Conservation (phyloP, 2,113 vertebrate genomes). For the Cinclus mexicanus region DNA sequence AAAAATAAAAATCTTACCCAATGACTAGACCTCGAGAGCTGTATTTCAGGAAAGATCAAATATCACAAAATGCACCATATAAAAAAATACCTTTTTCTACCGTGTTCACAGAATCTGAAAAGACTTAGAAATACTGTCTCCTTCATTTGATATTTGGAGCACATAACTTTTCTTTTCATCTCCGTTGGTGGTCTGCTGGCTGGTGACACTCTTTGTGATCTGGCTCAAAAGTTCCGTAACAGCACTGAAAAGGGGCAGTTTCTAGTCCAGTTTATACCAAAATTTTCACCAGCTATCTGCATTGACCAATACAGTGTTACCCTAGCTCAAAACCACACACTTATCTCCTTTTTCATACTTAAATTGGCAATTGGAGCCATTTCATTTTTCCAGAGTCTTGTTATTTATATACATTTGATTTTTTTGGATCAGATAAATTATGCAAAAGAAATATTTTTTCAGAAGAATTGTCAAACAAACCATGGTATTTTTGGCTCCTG, state of each 20-base stretch:
- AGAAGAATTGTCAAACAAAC: not conserved
- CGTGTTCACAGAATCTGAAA: not conserved
- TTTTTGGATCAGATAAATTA: not conserved
- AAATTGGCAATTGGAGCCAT: not conserved
- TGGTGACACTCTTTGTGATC: not conserved
- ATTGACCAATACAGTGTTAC: not conserved
- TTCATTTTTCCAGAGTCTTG: not conserved
- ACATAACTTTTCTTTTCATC: not conserved
- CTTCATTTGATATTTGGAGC: not conserved
- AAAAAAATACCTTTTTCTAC: not conserved
- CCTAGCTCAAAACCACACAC: not conserved
- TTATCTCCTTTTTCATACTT: not conserved
- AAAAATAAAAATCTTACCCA: not conserved
- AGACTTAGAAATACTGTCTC: not conserved
- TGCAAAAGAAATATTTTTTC: not conserved
- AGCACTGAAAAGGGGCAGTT: not conserved
- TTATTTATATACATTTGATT: not conserved
- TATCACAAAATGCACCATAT: not conserved
- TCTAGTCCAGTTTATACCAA: not conserved
- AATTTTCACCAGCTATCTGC: not conserved
- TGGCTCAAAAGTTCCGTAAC: not conserved
- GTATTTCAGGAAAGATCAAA: not conserved
- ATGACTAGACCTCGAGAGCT: not conserved
- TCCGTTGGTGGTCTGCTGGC: not conserved
- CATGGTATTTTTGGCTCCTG: not conserved